phyloP scores from a whole-genome alignment of 1,140 invertebrate species.

The Lanistes nyassanus region DNA sequence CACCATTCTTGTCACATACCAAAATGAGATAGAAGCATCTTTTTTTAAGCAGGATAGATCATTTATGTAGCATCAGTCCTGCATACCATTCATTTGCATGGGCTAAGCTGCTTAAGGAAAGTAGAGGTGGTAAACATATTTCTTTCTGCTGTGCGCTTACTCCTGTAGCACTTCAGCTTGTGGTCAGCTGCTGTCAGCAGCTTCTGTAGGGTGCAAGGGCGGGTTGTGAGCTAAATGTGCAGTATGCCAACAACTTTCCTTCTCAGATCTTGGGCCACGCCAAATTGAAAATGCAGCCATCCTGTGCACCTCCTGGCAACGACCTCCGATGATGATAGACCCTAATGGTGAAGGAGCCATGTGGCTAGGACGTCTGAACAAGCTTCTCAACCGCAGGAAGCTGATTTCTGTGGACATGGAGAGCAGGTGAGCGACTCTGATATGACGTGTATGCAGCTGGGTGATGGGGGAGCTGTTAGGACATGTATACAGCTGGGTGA shows the following conservation, averaged over 20 bases:
- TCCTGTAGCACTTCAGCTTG: no score
- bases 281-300: slow-evolving; percentile 66
- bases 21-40: no score
- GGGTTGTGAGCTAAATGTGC: no score
- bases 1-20: no score
- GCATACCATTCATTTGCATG: no score
- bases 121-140: no score
- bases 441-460: neutral
- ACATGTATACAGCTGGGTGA: neutral
- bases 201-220: no score
- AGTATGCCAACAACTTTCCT: neutral
- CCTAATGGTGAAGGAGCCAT: slow-evolving; percentile 58
- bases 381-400: slow-evolving; percentile 50
- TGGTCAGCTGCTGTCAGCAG: no score
- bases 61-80: no score
- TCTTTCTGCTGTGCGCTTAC: no score
- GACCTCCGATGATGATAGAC: slow-evolving; percentile 65
- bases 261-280: slow-evolving; percentile 58
- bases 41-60: no score
- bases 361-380: slow-evolving; percentile 57
- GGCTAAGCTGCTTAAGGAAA: no score
- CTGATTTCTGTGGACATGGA: slow-evolving; percentile 62
- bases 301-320: slow-evolving; percentile 60
- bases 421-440: slow-evolving; percentile 43
- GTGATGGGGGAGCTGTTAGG: neutral